Evolutionary conservation across 2,113 vertebrate genomes (phyloP), one percentile per base, ranked within the genome.

Genomic region (Promerops cafer): DNA sequence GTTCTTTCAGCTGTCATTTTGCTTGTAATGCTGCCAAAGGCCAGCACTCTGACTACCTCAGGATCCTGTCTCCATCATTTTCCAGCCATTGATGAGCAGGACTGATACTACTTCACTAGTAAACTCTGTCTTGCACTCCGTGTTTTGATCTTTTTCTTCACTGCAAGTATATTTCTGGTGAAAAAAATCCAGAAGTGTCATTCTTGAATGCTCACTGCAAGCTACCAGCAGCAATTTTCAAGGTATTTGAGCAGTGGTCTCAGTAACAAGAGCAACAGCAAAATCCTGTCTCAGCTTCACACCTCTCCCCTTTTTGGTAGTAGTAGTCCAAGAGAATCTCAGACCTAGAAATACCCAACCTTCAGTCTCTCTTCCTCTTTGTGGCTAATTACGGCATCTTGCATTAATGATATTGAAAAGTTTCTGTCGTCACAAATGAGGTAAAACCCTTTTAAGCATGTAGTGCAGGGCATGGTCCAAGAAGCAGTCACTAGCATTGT

Each of bases 291-390:
- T 60, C 13, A 50, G 5, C 6, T 42, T 57, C 11, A 33, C 6
- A 14, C 3, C 6, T 14, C 30, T 45, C 2, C 1, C 9, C 1
- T 5, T 39, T 40, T 64, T 50, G 8, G 31, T 52, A 15, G 20
- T 5, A 22, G 11, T 23, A 91, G 20, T 52, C 44, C 26, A 57
- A 80, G 50, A 37, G 21, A 72, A 52, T 49, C 10, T 56, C 63
- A 79, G 19, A 49, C 6, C 18, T 44, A 65, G 40, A 60, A 69
- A 80, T 47, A 52, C 6, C 3, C 61, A 77, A 23, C 11, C 18
- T 63, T 13, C 44, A 39, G 13, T 49, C 7, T 77, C 19, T 77
- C 28, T 85, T 75, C n/a, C 5, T 44, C 16, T 83, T 37, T 42
- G n/a, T 65, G 44, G 18, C 15, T 81, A 37, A 40, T 69, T 16